Evolutionary conservation across 2,797 vertebrate species (phyloP).

Genomic region (Hipposideros larvatus): DNA sequence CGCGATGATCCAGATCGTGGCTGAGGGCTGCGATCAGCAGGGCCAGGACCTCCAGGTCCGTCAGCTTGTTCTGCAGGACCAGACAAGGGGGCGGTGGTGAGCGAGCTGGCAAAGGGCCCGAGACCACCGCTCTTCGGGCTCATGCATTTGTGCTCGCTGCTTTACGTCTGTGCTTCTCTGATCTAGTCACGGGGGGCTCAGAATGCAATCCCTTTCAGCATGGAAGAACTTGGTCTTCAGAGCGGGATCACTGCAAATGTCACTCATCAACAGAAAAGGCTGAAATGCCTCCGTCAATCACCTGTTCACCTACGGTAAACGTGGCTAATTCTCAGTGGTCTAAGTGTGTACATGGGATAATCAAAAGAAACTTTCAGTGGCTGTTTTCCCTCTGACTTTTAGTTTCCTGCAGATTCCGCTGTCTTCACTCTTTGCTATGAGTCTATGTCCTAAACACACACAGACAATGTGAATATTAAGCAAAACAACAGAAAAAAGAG

Average conservation of each 20-base stretch:
- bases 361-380: background rate
- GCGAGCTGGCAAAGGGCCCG: background rate
- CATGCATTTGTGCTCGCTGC: background rate
- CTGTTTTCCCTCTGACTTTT: background rate
- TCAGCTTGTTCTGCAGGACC: slow-evolving; percentile 91
- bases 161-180: accelerated
- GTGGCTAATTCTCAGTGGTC: background rate
- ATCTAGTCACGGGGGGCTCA: background rate
- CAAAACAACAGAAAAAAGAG: background rate
- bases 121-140: no score
- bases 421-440: background rate
- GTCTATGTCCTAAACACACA: background rate
- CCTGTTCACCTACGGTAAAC: background rate
- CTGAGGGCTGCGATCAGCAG: slow-evolving; percentile 97
- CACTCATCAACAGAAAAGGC: background rate
- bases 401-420: background rate
- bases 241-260: background rate
- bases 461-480: background rate
- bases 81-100: background rate
- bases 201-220: background rate
- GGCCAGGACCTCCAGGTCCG: slow-evolving; percentile 94
- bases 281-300: background rate
- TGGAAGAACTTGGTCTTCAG: background rate
- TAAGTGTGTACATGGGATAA: background rate
- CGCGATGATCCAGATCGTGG: slow-evolving; percentile 98